phyloP scores from a whole-genome alignment of 2,888 invertebrate genomes.

The Megamerina dolium region DNA sequence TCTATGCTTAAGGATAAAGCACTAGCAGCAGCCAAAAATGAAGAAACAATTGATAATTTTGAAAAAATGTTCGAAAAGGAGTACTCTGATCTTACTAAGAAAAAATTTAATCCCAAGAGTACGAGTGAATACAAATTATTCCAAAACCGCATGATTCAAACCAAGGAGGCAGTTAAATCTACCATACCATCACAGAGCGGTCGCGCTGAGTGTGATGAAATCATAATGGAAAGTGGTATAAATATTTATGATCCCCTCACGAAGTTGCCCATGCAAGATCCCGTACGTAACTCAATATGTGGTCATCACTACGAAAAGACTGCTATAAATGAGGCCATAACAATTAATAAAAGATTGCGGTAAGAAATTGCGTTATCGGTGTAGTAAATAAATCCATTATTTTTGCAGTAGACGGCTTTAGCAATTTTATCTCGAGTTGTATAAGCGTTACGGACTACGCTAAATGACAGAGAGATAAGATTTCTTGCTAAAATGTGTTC shows the following conservation, averaged over 20 bases:
- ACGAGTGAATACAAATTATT: slow-evolving; percentile 23
- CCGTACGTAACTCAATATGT: slow-evolving; percentile 52
- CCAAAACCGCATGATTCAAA: slow-evolving; percentile 16
- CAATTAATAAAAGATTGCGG: slow-evolving; percentile 43
- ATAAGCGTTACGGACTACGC: too few species aligned
- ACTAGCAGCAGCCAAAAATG: slow-evolving; percentile 19
- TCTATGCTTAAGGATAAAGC: slow-evolving; percentile 15
- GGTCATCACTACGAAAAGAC: slow-evolving; percentile 52
- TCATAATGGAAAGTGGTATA: slow-evolving; percentile 29
- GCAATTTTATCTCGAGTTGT: too few species aligned
- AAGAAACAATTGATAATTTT: slow-evolving; percentile 17
- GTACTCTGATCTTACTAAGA: slow-evolving; percentile 6
- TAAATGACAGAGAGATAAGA: too few species aligned
- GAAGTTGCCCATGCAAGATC: slow-evolving; percentile 51
- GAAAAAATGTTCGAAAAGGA: slow-evolving; percentile 13
- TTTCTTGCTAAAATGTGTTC: too few species aligned
- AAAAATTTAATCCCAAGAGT: slow-evolving; percentile 19
- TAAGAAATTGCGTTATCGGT: slow-evolving; percentile 46
- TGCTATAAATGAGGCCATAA: slow-evolving; percentile 49
- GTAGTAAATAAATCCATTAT: slow-evolving; percentile 12
- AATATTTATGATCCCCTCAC: slow-evolving; percentile 53
- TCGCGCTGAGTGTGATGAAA: slow-evolving; percentile 26
- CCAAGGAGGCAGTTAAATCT: too few species aligned
- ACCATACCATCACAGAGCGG: slow-evolving; percentile 5
- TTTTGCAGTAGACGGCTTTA: neutral